A percentile compares a stretch with the other conserved stretches of the same genome.
Evolutionary conservation across 2,888 invertebrate genomes (phyloP).

Genomic region (Himalopsyche japonica): DNA sequence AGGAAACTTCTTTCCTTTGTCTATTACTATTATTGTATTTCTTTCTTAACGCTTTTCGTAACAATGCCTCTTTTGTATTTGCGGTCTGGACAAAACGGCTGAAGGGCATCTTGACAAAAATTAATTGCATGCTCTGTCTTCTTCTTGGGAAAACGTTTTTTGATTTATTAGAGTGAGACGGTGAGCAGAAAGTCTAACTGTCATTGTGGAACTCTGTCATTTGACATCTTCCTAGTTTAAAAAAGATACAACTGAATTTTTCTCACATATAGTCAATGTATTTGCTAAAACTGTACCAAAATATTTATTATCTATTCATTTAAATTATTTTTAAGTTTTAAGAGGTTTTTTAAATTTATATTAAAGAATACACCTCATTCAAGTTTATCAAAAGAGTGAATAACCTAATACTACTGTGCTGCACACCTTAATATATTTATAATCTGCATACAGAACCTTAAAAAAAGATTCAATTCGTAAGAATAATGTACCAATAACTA

Average conservation of each 20-base stretch:
- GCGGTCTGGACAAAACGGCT: conserved; percentile 28
- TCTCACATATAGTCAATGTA: too few relatives aligned
- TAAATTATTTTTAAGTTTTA: too few relatives aligned
- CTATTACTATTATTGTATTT: conserved; percentile 27
- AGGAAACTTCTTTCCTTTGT: conserved; percentile 23
- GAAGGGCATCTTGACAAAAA: conserved; percentile 34
- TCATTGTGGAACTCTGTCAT: conserved; percentile 3
- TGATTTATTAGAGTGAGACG: conserved; percentile 37
- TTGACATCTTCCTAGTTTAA: neutral
- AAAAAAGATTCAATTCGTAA: too few relatives aligned
- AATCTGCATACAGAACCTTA: too few relatives aligned
- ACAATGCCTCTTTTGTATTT: conserved; percentile 31
- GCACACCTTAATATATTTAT: too few relatives aligned
- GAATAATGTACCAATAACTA: too few relatives aligned
- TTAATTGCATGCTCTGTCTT: conserved; percentile 38
- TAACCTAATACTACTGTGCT: too few relatives aligned
- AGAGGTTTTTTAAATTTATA: too few relatives aligned
- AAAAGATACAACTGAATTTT: neutral
- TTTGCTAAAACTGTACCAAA: too few relatives aligned
- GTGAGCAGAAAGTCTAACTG: neutral
- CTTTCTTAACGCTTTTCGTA: conserved; percentile 32
- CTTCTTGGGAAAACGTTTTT: conserved; percentile 15
- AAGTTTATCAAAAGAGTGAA: too few relatives aligned
- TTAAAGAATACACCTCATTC: too few relatives aligned
- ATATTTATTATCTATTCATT: too few relatives aligned